These are phyloP conservation scores for Alexandromys fortis DNA, from an alignment of 2,113 vertebrate genomes.

Conservation along the genomic window DNA sequence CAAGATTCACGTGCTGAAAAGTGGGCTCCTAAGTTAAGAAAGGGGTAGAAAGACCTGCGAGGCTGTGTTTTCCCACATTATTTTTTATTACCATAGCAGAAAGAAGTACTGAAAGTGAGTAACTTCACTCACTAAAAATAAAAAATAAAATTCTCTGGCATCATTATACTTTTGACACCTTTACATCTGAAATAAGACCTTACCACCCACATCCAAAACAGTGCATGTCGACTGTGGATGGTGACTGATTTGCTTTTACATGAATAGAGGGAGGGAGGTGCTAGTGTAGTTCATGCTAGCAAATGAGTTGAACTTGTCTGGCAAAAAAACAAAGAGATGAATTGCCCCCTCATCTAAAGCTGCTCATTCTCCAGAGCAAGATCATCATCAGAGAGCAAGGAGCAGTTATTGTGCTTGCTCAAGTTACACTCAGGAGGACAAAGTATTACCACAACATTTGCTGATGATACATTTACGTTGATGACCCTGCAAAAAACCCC, in stretches of 20 bases:
- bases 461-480: not conserved
- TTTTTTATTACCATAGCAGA: not conserved
- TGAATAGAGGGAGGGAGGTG: not conserved
- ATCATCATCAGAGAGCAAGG: not conserved
- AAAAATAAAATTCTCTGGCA: not conserved
- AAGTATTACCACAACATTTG: conserved; percentile 29
- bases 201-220: conserved; percentile 11
- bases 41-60: not conserved
- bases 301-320: conserved; percentile 47
- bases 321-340: conserved; percentile 58
- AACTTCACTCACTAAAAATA: not conserved
- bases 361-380: conserved; percentile 39
- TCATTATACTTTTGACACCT: not conserved
- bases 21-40: not conserved
- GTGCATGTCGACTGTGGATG: not conserved
- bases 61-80: not conserved
- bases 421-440: not conserved
- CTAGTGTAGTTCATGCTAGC: not conserved
- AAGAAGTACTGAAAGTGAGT: not conserved
- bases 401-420: not conserved
- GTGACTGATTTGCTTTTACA: not conserved
- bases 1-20: not conserved
- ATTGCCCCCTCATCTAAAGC: not conserved
- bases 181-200: not conserved
- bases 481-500: conserved; percentile 47